A percentile compares a stretch with the other conserved stretches of the same genome.
Conservation (phyloP, 1,140 invertebrate species). For the Drosophila ananassae region DNA sequence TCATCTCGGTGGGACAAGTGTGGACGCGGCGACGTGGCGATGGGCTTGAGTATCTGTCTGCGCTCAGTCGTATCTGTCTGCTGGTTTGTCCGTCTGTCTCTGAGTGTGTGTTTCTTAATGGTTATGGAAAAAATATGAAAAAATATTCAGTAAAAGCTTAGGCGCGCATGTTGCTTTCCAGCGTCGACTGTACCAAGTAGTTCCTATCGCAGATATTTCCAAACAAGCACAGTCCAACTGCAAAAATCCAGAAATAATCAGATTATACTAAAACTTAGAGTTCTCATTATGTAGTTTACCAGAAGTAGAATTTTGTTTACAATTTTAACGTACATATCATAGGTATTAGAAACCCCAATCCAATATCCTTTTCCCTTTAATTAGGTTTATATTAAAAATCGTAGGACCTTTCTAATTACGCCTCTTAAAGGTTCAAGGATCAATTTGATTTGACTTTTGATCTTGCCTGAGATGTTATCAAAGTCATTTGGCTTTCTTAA, state of each 20-base stretch:
- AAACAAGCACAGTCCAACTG: neutral
- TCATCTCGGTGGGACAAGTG: constrained; percentile 63
- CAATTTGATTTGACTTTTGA: constrained; percentile 63
- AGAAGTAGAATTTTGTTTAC: too few species aligned
- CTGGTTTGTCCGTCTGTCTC: constrained; percentile 8
- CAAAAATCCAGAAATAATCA: neutral
- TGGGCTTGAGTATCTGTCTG: constrained; percentile 32
- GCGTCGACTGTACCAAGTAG: constrained; percentile 63
- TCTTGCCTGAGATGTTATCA: constrained; percentile 57
- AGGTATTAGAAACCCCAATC: too few species aligned
- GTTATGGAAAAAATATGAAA: constrained; percentile 76
- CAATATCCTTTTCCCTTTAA: neutral
- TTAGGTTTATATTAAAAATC: constrained; percentile 3
- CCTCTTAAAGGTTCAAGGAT: constrained; percentile 33
- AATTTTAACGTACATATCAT: too few species aligned
- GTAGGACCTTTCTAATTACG: constrained; percentile 7
- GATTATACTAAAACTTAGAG: neutral
- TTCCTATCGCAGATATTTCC: neutral
- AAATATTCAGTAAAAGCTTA: constrained; percentile 67
- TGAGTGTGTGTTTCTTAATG: constrained; percentile 52
- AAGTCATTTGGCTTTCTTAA: constrained; percentile 34
- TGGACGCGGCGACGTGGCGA: constrained; percentile 25
- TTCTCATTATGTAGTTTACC: too few species aligned
- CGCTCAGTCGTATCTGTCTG: constrained; percentile 16
- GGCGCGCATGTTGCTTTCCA: constrained; percentile 45